Evolutionary conservation across 1,140 invertebrate species (phyloP), one percentile per base, ranked within the genome.

Genomic region (Polypedilum pembai): DNA sequence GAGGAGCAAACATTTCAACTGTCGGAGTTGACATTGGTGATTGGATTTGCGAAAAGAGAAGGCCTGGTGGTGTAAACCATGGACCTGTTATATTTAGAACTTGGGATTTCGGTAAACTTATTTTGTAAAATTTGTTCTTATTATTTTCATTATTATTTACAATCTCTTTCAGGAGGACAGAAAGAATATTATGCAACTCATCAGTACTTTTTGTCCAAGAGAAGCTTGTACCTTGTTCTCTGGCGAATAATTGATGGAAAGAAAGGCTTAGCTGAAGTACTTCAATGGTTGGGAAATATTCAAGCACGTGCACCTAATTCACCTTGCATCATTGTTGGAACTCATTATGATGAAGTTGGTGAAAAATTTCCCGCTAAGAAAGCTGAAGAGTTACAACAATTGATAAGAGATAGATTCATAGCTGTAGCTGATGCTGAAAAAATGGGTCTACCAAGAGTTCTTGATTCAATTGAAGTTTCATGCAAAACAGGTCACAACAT

Each of bases 1-100:
- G 89, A 72, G 91, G 92, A 3, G 88, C 86, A n/a, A 94, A 89
- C 74, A 91, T 96, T 79, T 98, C 96, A 0, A 98, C 96, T 0
- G 96, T 98, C 73, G 96, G 96, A 3, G 96, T 99, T 12, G 96
- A 99, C 80, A 98, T 99, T 75, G 92, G 94, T 74, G 94, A 95
- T 79, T 99, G 92, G 95, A 85, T 92, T 8, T 96, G 93, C 82
- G 95, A 98, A 80, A 94, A 94, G 78, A 86, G 90, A 56, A 83
- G 86, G 72, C 81, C 82, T 41, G 81, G 84, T 8, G 78, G 76
- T 0, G 90, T 90, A 8, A 88, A 88, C 1, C 88, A 92, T 76
- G 96, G 95, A 0, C 90, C 94, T 0, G 91, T 99, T 69, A 91
- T 94, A n/a, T 99, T 99, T 84, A 86, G 96, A 75, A 99, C 96